phyloP scores from a whole-genome alignment of 1,140 invertebrate species.

The Caenorhabditis brenneri region DNA sequence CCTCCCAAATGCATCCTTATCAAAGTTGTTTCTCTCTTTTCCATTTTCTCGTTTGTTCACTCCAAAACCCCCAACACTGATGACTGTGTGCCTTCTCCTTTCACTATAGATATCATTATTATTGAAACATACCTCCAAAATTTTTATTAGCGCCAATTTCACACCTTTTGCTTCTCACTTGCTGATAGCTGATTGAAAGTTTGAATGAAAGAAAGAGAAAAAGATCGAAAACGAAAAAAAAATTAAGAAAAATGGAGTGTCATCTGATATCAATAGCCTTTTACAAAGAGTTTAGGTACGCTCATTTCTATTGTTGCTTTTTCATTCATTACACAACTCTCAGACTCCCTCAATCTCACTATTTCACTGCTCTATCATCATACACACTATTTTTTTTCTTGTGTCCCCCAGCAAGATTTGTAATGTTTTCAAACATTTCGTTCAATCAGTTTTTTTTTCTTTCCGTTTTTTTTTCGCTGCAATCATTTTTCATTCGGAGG shows the following conservation, averaged over 20 bases:
- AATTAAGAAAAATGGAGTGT: background rate
- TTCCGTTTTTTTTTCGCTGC: background rate
- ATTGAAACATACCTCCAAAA: slow-evolving; percentile 19
- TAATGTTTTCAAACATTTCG: slow-evolving; percentile 44
- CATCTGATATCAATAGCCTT: slow-evolving; percentile 10
- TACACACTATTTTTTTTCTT: slow-evolving; percentile 2
- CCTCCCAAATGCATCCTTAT: slow-evolving; percentile 30
- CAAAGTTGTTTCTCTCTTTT: slow-evolving; percentile 32
- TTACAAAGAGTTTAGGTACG: background rate
- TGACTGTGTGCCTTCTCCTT: background rate
- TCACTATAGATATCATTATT: slow-evolving; percentile 23
- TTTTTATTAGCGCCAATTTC: slow-evolving; percentile 38
- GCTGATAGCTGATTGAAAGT: slow-evolving; percentile 14
- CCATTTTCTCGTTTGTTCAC: slow-evolving; percentile 22
- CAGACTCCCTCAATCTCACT: slow-evolving; percentile 33
- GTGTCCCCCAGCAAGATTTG: slow-evolving; percentile 42
- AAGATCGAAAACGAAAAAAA: background rate
- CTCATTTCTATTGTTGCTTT: slow-evolving; percentile 35
- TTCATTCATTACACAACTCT: slow-evolving; percentile 38
- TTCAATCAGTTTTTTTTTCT: slow-evolving; percentile 19
- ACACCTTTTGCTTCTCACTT: slow-evolving; percentile 3
- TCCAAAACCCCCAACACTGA: slow-evolving; percentile 15
- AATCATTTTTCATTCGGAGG: background rate
- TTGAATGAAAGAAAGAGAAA: background rate
- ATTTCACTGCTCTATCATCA: slow-evolving; percentile 35